Conservation (phyloP, 1,140 invertebrate species). For the Hycleus phaleratus region DNA sequence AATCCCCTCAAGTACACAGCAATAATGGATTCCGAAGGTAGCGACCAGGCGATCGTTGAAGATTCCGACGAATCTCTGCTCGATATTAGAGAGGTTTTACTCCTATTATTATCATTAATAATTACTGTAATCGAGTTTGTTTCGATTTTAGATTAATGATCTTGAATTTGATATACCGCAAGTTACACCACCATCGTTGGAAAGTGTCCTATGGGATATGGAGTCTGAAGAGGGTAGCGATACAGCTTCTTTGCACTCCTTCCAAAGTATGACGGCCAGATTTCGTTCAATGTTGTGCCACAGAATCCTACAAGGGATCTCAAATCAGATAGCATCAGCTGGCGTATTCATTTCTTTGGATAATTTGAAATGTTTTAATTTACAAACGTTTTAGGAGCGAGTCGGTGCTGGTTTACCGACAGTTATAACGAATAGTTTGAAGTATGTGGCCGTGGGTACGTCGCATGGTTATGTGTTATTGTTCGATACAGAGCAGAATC, state of each 20-base stretch:
- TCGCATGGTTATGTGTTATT: conserved; percentile 85
- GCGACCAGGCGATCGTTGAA: conserved; percentile 32
- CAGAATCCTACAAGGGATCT: conserved; percentile 73
- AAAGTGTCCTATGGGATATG: conserved; percentile 75
- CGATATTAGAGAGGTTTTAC: conserved; percentile 36
- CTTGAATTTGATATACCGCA: conserved; percentile 75
- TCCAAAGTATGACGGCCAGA: conserved; percentile 40
- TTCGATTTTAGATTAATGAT: conserved; percentile 59
- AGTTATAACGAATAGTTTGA: conserved; percentile 66
- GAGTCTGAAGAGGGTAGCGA: conserved; percentile 52
- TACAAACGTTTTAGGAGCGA: conserved; percentile 56
- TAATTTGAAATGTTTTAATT: background rate
- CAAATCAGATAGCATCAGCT: conserved; percentile 76
- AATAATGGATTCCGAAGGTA: conserved; percentile 35
- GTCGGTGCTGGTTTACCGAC: conserved; percentile 85
- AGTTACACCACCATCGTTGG: conserved; percentile 70
- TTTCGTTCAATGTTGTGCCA: conserved; percentile 69
- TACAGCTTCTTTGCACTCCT: conserved; percentile 49
- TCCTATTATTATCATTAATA: background rate
- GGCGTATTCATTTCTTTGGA: conserved; percentile 47
- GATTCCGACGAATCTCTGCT: conserved; percentile 37
- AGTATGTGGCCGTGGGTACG: conserved; percentile 82
- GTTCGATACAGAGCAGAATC: conserved; percentile 76
- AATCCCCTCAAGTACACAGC: background rate
- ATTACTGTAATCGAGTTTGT: background rate